These are phyloP conservation scores for Nannoperca australis DNA, from an alignment of 2,797 vertebrate genomes.

Conservation along the genomic window DNA sequence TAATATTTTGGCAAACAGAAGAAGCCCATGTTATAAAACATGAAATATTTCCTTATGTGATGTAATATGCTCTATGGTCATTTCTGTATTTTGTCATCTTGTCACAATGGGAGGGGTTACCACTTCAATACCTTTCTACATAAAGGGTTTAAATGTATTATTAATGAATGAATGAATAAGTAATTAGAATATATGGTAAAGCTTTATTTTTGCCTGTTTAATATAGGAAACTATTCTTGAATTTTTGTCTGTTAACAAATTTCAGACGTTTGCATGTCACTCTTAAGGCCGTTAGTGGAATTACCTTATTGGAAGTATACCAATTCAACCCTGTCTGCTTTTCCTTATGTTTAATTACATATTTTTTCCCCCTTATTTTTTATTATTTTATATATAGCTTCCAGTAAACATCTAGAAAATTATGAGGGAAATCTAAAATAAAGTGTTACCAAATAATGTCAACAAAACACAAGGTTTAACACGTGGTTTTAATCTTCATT, in stretches of 20 bases:
- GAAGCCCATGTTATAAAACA: not conserved
- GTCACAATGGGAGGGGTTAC: not conserved
- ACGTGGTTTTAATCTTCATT: constrained; percentile 70
- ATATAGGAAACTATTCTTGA: not conserved
- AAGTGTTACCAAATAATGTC: not conserved
- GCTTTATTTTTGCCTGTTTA: too few species aligned
- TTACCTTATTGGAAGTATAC: too few species aligned
- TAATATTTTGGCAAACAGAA: not conserved
- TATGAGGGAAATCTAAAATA: not conserved
- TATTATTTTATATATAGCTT: not conserved
- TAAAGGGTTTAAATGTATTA: not conserved
- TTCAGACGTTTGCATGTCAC: not conserved
- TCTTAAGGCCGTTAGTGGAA: not conserved
- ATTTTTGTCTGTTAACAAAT: not conserved
- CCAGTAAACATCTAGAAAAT: not conserved
- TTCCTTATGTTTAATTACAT: not conserved
- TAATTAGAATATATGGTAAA: too few species aligned
- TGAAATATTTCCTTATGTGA: not conserved
- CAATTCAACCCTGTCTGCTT: not conserved
- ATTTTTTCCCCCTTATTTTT: too few species aligned
- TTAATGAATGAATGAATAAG: too few species aligned
- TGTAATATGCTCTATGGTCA: too few species aligned
- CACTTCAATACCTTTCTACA: not conserved
- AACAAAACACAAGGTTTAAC: constrained; percentile 28
- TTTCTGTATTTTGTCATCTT: not conserved